Base-by-base conservation (phyloP, 2,888 invertebrate genomes). In the Hydraecia micacea region DNA sequence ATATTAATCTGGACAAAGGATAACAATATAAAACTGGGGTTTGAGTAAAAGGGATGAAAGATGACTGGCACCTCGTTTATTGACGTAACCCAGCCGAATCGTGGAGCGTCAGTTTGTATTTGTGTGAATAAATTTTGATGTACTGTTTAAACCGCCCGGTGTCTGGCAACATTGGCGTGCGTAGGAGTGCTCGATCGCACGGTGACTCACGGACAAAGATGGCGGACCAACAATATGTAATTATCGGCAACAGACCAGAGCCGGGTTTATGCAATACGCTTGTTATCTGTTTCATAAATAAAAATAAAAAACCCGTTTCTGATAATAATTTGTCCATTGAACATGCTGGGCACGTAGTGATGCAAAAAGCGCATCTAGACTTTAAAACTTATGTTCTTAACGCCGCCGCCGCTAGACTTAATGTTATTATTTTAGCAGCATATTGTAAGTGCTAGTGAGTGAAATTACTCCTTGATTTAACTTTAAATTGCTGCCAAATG, bases 171-270 rank as follows among this genome's bases (percentile, higher is more conserved):
- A 87, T 89, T 81, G 85, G 89, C 83, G 83, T 90, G 94, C 93
- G 94, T 94, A 91, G 94, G 95, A 92, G 94, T 93, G 81, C 81
- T 82, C 81, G 79, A 85, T 84, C 76, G 80, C 79, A 60, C 75
- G 80, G 83, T 94, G 94, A 94, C 87, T 94, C 94, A 94, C 81
- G 74, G 74, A 83, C 86, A 90, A 95, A 95, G 90, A 95, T 95
- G 95, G 95, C 95, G 85, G 92, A 89, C 89, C 87, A 92, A 94
- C 94, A 94, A 94, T 94, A 93, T 93, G 92, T 93, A 94, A 95
- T 95, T 94, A 94, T 95, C 93, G 90, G 90, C 90, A 87, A 77
- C 85, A 86, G 84, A 87, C 85, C 87, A 86, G 84, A 78, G 81
- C 88, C 83, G 86, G 84, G 79, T 81, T 85, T 80, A 81, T 81